A percentile compares a stretch with the other conserved stretches of the same genome.
Evolutionary conservation across 2,888 invertebrate species (phyloP).

Genomic region (Lasioglossum villosulum): DNA sequence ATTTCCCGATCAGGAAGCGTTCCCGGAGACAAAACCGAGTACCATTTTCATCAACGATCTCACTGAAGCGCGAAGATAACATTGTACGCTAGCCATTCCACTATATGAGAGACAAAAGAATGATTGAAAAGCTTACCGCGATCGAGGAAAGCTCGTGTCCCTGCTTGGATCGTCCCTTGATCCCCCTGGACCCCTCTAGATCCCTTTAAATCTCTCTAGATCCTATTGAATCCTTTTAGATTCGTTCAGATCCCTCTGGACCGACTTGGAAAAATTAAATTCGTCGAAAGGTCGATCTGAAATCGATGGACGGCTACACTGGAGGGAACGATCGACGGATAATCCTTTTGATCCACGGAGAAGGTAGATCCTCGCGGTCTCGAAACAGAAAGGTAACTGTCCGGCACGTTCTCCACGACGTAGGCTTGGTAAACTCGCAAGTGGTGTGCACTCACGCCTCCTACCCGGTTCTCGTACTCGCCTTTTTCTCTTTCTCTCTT

Average conservation of each 20-base stretch:
- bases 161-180: background rate
- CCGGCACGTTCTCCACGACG: slow-evolving; percentile 68
- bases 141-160: slow-evolving; percentile 11
- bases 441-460: slow-evolving; percentile 65
- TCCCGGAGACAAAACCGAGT: background rate
- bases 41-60: background rate
- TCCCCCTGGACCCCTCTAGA: background rate
- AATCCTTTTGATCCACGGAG: slow-evolving; percentile 56
- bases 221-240: background rate
- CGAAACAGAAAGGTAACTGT: slow-evolving; percentile 83
- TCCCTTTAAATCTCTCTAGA: background rate
- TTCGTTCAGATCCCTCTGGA: background rate
- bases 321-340: background rate
- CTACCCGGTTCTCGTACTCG: slow-evolving; percentile 71
- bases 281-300: background rate
- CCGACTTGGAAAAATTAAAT: background rate
- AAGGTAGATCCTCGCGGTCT: slow-evolving; percentile 80
- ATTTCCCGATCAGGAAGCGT: background rate
- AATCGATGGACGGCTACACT: background rate
- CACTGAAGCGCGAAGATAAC: background rate
- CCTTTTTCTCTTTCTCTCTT: slow-evolving; percentile 63
- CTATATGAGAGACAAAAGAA: background rate
- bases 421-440: slow-evolving; percentile 70
- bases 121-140: slow-evolving; percentile 21
- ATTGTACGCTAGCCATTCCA: background rate